These are phyloP conservation scores for Trissolcus japonicus DNA, from an alignment of 2,888 invertebrate genomes.

Conservation along the genomic window DNA sequence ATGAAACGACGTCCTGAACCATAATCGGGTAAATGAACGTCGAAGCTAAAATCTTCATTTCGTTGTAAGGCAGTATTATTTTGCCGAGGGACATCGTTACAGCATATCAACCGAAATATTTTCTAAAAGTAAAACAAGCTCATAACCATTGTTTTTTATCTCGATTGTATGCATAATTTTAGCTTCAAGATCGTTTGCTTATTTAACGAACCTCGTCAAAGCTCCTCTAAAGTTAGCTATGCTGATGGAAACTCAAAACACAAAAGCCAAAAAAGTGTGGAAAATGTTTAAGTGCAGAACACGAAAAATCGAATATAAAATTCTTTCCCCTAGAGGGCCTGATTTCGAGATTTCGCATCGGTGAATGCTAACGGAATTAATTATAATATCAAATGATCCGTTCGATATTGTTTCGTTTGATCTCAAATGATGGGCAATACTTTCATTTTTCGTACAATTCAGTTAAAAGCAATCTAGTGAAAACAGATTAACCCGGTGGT, in stretches of 20 bases:
- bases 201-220: slow-evolving; percentile 20
- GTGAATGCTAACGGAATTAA: slow-evolving; percentile 44
- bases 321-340: too few species aligned
- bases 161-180: slow-evolving; percentile 33
- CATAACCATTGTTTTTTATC: slow-evolving; percentile 45
- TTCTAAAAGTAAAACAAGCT: slow-evolving; percentile 21
- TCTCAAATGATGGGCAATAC: slow-evolving; percentile 37
- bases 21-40: slow-evolving; percentile 33
- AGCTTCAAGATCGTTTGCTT: slow-evolving; percentile 16
- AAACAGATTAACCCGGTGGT: slow-evolving; percentile 35
- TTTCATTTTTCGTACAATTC: slow-evolving; percentile 49
- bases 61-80: slow-evolving; percentile 15
- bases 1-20: slow-evolving; percentile 15
- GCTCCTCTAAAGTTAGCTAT: too few species aligned
- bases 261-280: neutral
- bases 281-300: too few species aligned
- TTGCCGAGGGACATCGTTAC: slow-evolving; percentile 18
- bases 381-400: slow-evolving; percentile 40
- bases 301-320: too few species aligned
- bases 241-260: neutral
- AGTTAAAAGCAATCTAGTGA: slow-evolving; percentile 43
- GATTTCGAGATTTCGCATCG: neutral
- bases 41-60: slow-evolving; percentile 25
- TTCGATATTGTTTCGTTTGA: slow-evolving; percentile 34
- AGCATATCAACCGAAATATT: slow-evolving; percentile 24